These are phyloP conservation scores for Carcharodon carcharias DNA, from an alignment of 2,797 vertebrate species.

Conservation along the genomic window DNA sequence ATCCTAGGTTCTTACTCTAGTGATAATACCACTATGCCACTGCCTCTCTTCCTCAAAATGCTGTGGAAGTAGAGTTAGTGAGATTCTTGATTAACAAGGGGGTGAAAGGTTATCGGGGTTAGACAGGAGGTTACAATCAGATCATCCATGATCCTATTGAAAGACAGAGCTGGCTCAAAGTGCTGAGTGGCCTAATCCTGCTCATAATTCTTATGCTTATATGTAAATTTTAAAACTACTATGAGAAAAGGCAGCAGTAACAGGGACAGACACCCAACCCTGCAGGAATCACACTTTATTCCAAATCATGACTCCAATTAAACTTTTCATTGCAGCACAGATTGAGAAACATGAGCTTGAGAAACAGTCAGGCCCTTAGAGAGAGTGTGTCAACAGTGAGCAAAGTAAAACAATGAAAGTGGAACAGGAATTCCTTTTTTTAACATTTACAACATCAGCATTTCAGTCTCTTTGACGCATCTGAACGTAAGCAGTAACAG, in stretches of 20 bases:
- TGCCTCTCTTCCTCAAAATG: too few species aligned
- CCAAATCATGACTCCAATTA: neutral
- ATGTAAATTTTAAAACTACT: too few species aligned
- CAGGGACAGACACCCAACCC: neutral
- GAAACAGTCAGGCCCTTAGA: neutral
- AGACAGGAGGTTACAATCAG: too few species aligned
- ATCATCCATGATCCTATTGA: too few species aligned
- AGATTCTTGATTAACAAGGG: too few species aligned
- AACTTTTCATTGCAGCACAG: neutral
- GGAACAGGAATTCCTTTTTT: neutral
- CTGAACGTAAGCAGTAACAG: neutral
- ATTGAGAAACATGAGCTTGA: neutral
- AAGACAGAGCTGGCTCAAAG: too few species aligned
- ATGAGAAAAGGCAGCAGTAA: neutral
- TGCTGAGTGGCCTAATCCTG: too few species aligned
- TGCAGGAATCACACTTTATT: neutral
- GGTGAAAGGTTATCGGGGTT: too few species aligned
- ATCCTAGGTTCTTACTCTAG: too few species aligned
- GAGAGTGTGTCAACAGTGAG: neutral
- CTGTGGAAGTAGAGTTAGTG: too few species aligned
- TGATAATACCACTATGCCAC: too few species aligned
- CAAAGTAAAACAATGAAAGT: neutral
- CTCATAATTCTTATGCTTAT: too few species aligned
- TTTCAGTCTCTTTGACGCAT: neutral
- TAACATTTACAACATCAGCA: neutral